phyloP scores from a whole-genome alignment of 1,140 invertebrate species.

The Eubasilissa regina region DNA sequence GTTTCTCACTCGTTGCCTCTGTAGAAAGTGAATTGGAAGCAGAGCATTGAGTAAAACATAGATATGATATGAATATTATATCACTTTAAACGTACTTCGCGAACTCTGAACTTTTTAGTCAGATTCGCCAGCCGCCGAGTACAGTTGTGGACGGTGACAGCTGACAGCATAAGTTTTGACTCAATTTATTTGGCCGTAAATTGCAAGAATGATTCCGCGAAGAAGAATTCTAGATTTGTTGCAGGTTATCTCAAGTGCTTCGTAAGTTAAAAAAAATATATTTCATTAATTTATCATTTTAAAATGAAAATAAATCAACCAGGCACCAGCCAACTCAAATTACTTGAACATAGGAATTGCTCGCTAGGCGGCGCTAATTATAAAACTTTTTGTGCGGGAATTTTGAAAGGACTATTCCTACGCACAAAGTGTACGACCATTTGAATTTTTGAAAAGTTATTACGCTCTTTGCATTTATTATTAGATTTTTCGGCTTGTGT shows the following conservation, averaged over 20 bases:
- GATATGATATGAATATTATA: conserved; percentile 7
- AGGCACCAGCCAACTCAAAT: not conserved
- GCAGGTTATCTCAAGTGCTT: conserved; percentile 66
- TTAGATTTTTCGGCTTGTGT: no score
- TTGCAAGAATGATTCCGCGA: conserved; percentile 65
- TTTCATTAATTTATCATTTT: not conserved
- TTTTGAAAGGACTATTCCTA: conserved; percentile 25
- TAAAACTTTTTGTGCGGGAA: conserved; percentile 2
- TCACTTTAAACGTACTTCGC: not conserved
- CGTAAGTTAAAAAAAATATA: conserved; percentile 64
- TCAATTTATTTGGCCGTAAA: conserved; percentile 25
- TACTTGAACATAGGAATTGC: not conserved
- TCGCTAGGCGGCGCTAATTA: conserved; percentile 8
- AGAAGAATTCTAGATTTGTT: conserved; percentile 68
- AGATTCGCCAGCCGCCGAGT: not conserved
- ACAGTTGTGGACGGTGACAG: conserved; percentile 16
- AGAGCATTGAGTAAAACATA: not conserved
- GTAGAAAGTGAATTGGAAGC: conserved; percentile 1
- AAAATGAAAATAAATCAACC: not conserved
- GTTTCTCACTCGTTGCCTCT: conserved; percentile 13
- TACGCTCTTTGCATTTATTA: no score
- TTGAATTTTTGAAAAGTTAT: no score
- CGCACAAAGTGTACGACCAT: no score
- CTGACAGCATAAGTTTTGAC: not conserved
- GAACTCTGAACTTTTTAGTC: conserved; percentile 23